Percentiles rank a stretch among this genome's conserved stretches.
Evolutionary conservation across 2,797 vertebrate species (phyloP).

Genomic region (Spea hammondii): DNA sequence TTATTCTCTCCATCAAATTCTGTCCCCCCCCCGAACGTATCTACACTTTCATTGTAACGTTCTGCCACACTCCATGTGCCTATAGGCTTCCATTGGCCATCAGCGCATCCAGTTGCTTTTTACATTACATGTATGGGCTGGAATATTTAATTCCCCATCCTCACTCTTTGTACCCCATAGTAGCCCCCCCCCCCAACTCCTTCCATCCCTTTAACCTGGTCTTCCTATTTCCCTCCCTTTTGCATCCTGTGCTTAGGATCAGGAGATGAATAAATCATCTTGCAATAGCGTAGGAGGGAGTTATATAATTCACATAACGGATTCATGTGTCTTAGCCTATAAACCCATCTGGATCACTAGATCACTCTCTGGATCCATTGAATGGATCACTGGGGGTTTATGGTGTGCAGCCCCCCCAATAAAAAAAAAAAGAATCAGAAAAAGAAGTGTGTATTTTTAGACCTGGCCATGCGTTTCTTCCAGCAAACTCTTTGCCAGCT

Average conservation of each 20-base stretch:
- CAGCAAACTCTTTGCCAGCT: constrained; percentile 10
- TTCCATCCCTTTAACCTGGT: background rate
- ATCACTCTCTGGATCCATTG: background rate
- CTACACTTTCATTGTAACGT: constrained; percentile 1
- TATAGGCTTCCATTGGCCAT: background rate
- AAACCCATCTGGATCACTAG: background rate
- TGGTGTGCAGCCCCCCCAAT: too few species aligned
- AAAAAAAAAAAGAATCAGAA: background rate
- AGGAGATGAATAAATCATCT: constrained; percentile 1
- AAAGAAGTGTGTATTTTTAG: background rate
- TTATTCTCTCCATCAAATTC: background rate
- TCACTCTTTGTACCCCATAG: background rate
- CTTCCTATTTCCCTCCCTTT: background rate
- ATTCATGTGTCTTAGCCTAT: background rate
- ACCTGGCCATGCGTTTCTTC: background rate
- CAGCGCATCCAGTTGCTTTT: background rate
- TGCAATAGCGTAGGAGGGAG: constrained; percentile 33
- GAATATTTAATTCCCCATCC: background rate
- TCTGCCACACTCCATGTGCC: background rate
- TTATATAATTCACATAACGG: constrained; percentile 30
- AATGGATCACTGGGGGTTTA: too few species aligned
- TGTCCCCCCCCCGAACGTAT: background rate
- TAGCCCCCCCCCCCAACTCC: background rate
- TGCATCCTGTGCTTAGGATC: constrained; percentile 10
- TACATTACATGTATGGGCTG: background rate